Evolutionary conservation across 1,140 invertebrate species (phyloP), one percentile per base, ranked within the genome.

Genomic region (Odontomachus brunneus): DNA sequence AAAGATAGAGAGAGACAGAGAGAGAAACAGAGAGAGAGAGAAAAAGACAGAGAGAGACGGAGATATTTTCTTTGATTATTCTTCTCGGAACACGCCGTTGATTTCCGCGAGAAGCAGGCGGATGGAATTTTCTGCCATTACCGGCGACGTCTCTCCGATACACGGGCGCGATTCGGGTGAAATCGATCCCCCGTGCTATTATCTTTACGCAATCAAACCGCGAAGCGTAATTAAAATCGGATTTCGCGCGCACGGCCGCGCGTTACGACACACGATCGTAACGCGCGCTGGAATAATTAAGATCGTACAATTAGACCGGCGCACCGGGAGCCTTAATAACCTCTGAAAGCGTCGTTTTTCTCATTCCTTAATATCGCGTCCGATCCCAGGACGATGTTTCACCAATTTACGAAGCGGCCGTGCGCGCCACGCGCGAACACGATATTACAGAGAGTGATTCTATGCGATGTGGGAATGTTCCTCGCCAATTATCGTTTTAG

Each of bases 161-260:
- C 38, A 7, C 51, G 15, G 51, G 14, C 53, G 60, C 69, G 33
- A 66, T 29, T 17, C 38, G 24, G 19, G 66, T 72, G 67, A 83
- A 71, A 84, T 88, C 65, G 75, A 87, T 84, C 69, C 55, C 19
- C 15, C 0, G 60, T 19, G 44, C 82, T 49, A 78, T 84, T 87
- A 88, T 14, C 12, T 26, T 88, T 88, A 66, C 63, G 74, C 29
- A 88, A 88, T 69, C 33, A 44, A 49, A 48, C 14, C 44, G 33
- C 49, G 12, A 33, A 11, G 51, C 14, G 51, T 84, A 81, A 86
- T 86, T 88, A 89, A 88, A 84, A 89, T 66, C 71, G 55, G 51
- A 81, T 55, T 63, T 80, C 49, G 33, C 59, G 9, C 38, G 14
- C 14, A 63, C 33, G 15, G 12, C 15, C 26, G 44, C 72, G 29